A percentile compares a stretch with the other conserved stretches of the same genome.
These are phyloP conservation scores for Larimichthys crocea DNA, from an alignment of 2,113 vertebrate species.

Conservation along the genomic window DNA sequence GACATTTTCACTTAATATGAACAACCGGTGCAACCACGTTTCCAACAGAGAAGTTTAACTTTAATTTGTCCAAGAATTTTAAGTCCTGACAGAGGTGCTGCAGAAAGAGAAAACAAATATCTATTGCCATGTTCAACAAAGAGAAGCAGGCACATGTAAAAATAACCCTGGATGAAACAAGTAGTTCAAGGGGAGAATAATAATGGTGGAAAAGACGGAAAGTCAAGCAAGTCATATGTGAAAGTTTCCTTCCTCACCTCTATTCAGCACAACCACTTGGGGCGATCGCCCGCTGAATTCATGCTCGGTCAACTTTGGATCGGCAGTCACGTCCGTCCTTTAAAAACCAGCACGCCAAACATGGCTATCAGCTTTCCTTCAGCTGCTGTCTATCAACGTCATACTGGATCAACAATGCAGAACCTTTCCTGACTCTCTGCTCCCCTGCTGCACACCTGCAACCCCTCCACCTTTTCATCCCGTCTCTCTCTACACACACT, in stretches of 20 bases:
- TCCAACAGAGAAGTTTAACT: slow-evolving; percentile 27
- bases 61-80: slow-evolving; percentile 20
- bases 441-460: slow-evolving; percentile 76
- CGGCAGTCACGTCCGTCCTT: slow-evolving; percentile 84
- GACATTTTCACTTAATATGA: slow-evolving; percentile 25
- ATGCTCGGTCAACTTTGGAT: slow-evolving; percentile 84
- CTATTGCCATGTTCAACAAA: slow-evolving; percentile 34
- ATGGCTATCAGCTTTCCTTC: slow-evolving; percentile 88
- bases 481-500: slow-evolving; percentile 40
- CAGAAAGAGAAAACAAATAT: slow-evolving; percentile 34
- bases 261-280: slow-evolving; percentile 75
- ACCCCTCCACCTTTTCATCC: slow-evolving; percentile 64
- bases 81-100: slow-evolving; percentile 20
- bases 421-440: slow-evolving; percentile 78
- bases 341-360: slow-evolving; percentile 85
- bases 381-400: slow-evolving; percentile 88
- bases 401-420: slow-evolving; percentile 88
- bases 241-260: slow-evolving; percentile 73
- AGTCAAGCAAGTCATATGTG: slow-evolving; percentile 72
- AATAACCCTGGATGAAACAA: slow-evolving; percentile 57
- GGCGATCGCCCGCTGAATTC: slow-evolving; percentile 81
- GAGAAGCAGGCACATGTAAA: slow-evolving; percentile 47
- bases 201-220: slow-evolving; percentile 64
- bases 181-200: slow-evolving; percentile 63
- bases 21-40: slow-evolving; percentile 25